Evolutionary conservation across 35 echinoderm and acorn worm genomes (phyloP).

Genomic region (Holothuria glaberrima): DNA sequence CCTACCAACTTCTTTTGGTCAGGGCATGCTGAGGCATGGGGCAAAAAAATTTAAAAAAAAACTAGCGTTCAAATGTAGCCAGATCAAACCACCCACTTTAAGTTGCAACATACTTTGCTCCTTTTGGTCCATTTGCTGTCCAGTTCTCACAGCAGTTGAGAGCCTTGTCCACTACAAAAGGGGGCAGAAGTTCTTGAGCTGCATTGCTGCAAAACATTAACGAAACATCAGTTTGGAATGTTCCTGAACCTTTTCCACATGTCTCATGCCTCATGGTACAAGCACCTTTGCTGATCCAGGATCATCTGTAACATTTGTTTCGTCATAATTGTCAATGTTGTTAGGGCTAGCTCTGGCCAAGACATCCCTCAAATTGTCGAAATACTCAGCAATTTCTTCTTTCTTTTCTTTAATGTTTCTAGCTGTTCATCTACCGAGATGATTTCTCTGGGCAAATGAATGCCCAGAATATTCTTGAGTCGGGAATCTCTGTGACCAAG

Average conservation of each 20-base stretch:
- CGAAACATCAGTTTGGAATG: slow-evolving; percentile 36
- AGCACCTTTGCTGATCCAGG: slow-evolving; percentile 30
- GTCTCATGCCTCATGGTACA: slow-evolving; percentile 19
- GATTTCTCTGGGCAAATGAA: no score
- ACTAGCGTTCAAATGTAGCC: slow-evolving; percentile 30
- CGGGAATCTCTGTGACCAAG: not conserved
- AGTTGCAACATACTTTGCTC: slow-evolving; percentile 48
- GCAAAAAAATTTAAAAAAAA: slow-evolving; percentile 50
- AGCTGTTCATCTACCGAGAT: not conserved
- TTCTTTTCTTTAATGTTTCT: not conserved
- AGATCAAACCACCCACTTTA: slow-evolving; percentile 40
- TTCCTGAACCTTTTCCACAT: slow-evolving; percentile 24
- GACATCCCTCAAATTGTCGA: not conserved
- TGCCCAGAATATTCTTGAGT: not conserved
- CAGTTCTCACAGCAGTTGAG: not conserved
- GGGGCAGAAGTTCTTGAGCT: not conserved
- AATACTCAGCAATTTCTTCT: not conserved
- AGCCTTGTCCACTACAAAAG: slow-evolving; percentile 35
- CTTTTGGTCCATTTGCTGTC: not conserved
- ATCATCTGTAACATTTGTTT: slow-evolving; percentile 40
- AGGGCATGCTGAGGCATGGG: not conserved
- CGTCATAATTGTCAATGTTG: slow-evolving; percentile 19
- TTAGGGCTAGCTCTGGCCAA: not conserved
- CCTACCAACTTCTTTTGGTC: slow-evolving; percentile 12
- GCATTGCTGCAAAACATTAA: slow-evolving; percentile 28